phyloP scores from a whole-genome alignment of 2,797 vertebrate species.

The Malacoraja senta region DNA sequence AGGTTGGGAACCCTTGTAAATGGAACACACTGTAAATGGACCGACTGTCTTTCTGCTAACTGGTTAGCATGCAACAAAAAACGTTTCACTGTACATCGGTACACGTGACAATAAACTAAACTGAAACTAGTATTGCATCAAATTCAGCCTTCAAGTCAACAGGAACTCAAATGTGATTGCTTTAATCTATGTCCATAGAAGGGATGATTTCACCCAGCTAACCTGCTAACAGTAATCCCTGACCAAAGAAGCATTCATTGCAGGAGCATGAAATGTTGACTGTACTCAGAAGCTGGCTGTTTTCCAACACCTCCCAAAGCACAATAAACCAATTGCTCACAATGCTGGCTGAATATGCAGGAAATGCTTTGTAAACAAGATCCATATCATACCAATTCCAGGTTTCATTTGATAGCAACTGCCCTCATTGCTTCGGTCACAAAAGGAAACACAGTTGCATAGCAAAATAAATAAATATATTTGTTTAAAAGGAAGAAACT shows the following conservation, averaged over 20 bases:
- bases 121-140: no score
- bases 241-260: not conserved
- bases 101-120: no score
- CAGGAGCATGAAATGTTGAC: not conserved
- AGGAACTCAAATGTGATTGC: not conserved
- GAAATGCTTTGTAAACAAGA: constrained; percentile 32
- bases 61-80: no score
- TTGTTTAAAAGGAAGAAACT: constrained; percentile 16
- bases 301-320: not conserved
- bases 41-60: no score
- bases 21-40: no score
- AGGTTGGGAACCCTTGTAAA: no score
- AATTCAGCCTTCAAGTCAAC: not conserved
- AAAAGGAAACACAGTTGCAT: constrained; percentile 26
- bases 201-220: not conserved
- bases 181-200: not conserved
- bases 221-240: not conserved
- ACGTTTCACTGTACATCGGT: no score
- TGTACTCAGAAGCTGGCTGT: not conserved
- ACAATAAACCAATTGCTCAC: not conserved
- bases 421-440: not conserved
- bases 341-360: not conserved
- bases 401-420: not conserved
- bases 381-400: not conserved
- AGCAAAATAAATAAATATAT: constrained; percentile 3